Evolutionary conservation across 2,797 vertebrate species (phyloP).

Genomic region (Lepilemur septentrionalis): DNA sequence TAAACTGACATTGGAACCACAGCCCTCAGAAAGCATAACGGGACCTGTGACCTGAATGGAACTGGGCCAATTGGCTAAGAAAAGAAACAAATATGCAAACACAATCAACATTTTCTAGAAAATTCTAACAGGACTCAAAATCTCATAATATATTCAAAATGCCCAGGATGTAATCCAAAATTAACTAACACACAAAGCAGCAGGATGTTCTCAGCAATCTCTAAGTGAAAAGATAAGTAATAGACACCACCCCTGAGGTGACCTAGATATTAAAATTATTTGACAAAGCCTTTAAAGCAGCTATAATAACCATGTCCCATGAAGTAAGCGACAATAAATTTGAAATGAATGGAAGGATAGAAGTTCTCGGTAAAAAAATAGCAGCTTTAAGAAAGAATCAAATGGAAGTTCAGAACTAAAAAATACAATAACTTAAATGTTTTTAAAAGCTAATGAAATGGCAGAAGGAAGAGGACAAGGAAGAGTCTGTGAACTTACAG

Average conservation of each 20-base stretch:
- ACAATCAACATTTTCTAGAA: neutral
- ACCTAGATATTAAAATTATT: neutral
- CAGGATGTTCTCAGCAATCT: neutral
- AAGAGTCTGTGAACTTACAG: neutral
- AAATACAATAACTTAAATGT: neutral
- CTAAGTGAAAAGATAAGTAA: neutral
- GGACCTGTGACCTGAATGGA: neutral
- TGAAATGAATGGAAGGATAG: neutral
- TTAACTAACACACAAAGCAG: neutral
- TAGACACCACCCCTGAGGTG: neutral
- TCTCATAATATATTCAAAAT: neutral
- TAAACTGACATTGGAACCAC: neutral
- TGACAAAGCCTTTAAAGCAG: neutral
- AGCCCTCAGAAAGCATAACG: neutral
- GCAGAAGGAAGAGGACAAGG: neutral
- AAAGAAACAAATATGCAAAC: neutral
- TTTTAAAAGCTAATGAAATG: neutral
- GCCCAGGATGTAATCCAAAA: neutral
- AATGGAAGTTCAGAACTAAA: neutral
- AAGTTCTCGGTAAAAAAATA: neutral
- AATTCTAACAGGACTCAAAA: neutral
- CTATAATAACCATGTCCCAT: neutral
- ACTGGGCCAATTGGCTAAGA: neutral
- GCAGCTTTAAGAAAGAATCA: neutral
- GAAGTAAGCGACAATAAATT: neutral